A percentile compares a stretch with the other conserved stretches of the same genome.
Conservation (phyloP, 1,140 invertebrate genomes). For the Laodelphax striatellus region DNA sequence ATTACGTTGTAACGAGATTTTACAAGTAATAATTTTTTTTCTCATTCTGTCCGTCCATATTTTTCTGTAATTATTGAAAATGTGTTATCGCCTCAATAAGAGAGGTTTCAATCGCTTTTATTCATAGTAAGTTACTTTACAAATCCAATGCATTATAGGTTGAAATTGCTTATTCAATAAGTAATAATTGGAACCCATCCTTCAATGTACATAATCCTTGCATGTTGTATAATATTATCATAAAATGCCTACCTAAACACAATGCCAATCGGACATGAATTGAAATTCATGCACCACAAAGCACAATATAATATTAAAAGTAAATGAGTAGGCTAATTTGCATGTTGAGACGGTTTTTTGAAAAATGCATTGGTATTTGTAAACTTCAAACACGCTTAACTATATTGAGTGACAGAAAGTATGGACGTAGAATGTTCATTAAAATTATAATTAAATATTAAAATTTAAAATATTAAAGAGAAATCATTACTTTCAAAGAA, state of each 20-base stretch:
- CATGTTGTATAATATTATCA: not conserved
- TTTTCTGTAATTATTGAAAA: too few species aligned
- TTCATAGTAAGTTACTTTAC: not conserved
- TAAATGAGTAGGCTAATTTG: too few species aligned
- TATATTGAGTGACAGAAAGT: not conserved
- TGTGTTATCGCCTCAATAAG: not conserved
- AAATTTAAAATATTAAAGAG: too few species aligned
- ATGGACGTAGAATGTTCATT: not conserved
- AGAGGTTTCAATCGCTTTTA: not conserved
- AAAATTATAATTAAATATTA: not conserved
- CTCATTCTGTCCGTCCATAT: not conserved
- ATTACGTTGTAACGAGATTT: conserved; percentile 16
- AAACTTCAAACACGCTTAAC: not conserved
- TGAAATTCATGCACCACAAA: too few species aligned
- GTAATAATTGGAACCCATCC: not conserved
- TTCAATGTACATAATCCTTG: not conserved
- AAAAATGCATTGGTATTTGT: too few species aligned
- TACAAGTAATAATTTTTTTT: not conserved
- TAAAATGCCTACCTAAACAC: too few species aligned
- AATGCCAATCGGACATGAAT: too few species aligned
- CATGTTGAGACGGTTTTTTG: too few species aligned
- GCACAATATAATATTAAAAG: too few species aligned
- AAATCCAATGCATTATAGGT: not conserved
- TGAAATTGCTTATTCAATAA: not conserved
- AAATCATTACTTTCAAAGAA: not conserved